Evolutionary conservation across 2,888 invertebrate genomes (phyloP).

Genomic region (Margaritifera margaritifera): DNA sequence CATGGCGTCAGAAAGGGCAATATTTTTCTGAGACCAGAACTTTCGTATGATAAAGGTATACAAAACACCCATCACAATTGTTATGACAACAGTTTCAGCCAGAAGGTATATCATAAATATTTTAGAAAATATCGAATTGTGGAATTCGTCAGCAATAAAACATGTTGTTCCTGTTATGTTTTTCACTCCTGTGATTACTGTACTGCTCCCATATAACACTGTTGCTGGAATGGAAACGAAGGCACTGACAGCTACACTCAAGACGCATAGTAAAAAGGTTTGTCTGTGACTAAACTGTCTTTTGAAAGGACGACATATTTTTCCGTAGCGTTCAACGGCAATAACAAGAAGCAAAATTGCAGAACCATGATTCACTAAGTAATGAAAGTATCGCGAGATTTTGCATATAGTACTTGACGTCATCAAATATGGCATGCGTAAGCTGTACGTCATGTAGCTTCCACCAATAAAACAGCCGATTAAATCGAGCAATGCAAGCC

Average conservation of each 20-base stretch:
- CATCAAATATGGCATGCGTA: constrained; percentile 43
- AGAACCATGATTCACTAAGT: constrained; percentile 40
- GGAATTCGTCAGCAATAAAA: constrained; percentile 18
- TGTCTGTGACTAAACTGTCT: constrained; percentile 30
- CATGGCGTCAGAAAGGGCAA: constrained; percentile 29
- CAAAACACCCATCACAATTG: constrained; percentile 20
- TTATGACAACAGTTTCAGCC: constrained; percentile 22
- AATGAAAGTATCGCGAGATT: constrained; percentile 25
- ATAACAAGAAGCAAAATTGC: constrained; percentile 41
- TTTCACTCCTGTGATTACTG: constrained; percentile 22
- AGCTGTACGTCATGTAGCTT: constrained; percentile 41
- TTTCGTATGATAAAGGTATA: constrained; percentile 29
- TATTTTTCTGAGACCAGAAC: constrained; percentile 20
- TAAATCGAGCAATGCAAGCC: constrained; percentile 40
- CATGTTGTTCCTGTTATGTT: constrained; percentile 34
- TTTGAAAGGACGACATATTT: constrained; percentile 43
- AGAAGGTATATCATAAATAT: constrained; percentile 13
- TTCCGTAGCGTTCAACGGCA: constrained; percentile 37
- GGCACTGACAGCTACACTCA: constrained; percentile 21
- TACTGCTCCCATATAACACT: constrained; percentile 20
- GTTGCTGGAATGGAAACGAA: constrained; percentile 24
- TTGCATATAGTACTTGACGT: constrained; percentile 35
- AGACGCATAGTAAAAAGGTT: constrained; percentile 22
- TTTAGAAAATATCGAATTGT: constrained; percentile 14
- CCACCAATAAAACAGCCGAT: constrained; percentile 34